Conservation (phyloP, 2,113 vertebrate genomes). For the Tragelaphus scriptus region DNA sequence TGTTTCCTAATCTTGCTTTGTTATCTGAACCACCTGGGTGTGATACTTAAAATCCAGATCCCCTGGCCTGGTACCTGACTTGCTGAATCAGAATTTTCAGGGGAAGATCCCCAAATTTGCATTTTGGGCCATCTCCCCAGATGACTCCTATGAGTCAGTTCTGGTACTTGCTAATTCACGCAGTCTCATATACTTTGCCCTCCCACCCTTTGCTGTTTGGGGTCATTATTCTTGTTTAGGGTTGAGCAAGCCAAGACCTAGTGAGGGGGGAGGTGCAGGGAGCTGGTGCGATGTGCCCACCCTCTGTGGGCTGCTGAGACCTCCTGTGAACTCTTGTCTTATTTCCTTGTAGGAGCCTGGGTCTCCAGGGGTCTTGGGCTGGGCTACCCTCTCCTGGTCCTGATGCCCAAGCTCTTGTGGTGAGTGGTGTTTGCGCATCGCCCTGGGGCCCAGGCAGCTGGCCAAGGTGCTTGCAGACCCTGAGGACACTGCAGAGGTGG, state of each 20-base stretch:
- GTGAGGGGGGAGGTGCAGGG: neutral
- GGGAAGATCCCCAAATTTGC: neutral
- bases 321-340: neutral
- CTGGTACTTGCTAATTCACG: neutral
- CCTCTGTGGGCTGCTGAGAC: neutral
- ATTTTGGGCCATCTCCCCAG: neutral
- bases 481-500: neutral
- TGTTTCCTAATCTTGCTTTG: neutral
- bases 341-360: conserved; percentile 37
- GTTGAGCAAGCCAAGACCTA: neutral
- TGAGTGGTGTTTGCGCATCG: rapidly evolving
- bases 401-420: neutral
- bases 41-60: neutral
- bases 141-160: neutral
- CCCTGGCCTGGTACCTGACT: neutral
- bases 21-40: neutral
- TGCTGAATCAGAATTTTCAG: neutral
- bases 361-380: neutral
- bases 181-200: neutral
- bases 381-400: conserved; percentile 20
- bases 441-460: neutral
- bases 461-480: neutral
- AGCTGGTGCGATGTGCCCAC: rapidly evolving
- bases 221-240: neutral
- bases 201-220: neutral